Base-by-base conservation (phyloP, 2,888 invertebrate genomes). In the Agrenia bidenticulata region DNA sequence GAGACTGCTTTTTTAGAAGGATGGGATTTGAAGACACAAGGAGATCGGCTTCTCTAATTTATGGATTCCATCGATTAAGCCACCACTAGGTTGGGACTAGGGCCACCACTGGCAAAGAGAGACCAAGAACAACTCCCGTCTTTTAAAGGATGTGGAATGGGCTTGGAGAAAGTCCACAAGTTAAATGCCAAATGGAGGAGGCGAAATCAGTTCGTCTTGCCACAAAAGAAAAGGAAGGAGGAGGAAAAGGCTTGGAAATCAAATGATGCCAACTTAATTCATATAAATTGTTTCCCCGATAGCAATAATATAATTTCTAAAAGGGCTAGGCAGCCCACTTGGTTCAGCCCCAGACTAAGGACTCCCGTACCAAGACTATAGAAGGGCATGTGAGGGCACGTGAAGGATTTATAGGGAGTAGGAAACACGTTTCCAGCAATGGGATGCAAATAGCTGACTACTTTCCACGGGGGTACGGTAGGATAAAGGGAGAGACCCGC, bases 21-120 rank as follows among this genome's bases (percentile, higher is more conserved):
- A 45, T 17, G n/a, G 45, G 19, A 19, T 17, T 21, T 60, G 41
- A 41, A 61, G 42, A 57, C 23, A 9, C 7, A 37, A 41, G 41
- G 54, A 59, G 58, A 64, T 59, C 39, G 51, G 51, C 27, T n/a
- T 58, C 23, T 64, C 59, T 64, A 64, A 64, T 64, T 64, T 59
- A 64, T 64, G 58, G 58, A 64, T 59, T 42, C 61, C 42, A 64
- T 64, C 64, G 64, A 64, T 64, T 64, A 64, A 45, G 39, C 42
- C 45, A 54, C 49, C 26, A 45, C 59, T 21, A 53, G n/a, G n/a
- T n/a, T n/a, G n/a, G n/a, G n/a, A n/a, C n/a, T n/a, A n/a, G n/a
- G n/a, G n/a, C 57, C 27, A 27, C 57, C 39, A 21, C 15, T 39
- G 23, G 23, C 19, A 45, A 5, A 45, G 45, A 15, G n/a, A 5